These are phyloP conservation scores for Babyrousa celebensis DNA, from an alignment of 2,797 vertebrate species.

Conservation along the genomic window DNA sequence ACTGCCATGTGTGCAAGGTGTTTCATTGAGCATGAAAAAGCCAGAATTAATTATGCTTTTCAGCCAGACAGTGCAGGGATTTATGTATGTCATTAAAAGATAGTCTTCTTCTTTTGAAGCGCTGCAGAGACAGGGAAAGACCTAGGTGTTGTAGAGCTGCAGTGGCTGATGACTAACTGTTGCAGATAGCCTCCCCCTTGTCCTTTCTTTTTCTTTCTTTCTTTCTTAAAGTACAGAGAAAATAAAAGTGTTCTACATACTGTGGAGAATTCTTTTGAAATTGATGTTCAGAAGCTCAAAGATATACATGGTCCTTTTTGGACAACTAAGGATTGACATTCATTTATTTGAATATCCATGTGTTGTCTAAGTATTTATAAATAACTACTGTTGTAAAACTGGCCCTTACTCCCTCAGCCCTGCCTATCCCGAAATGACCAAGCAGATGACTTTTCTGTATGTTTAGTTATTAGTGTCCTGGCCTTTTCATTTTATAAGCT, in stretches of 20 bases:
- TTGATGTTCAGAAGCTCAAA: background rate
- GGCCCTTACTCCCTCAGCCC: background rate
- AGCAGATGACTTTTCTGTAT: background rate
- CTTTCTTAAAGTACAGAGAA: constrained; percentile 73
- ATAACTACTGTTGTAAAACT: background rate
- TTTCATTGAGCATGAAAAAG: constrained; percentile 80
- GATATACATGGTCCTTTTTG: background rate
- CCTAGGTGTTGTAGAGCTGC: constrained; percentile 85
- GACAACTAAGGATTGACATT: background rate
- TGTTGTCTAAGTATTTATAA: background rate
- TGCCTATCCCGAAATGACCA: background rate
- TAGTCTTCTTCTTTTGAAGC: constrained; percentile 66
- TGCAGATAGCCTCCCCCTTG: constrained; percentile 87
- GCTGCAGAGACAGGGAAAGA: constrained; percentile 80
- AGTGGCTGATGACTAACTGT: constrained; percentile 91
- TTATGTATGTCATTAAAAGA: constrained; percentile 78
- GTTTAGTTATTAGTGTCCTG: background rate
- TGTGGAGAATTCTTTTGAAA: constrained; percentile 73
- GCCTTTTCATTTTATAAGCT: constrained; percentile 15
- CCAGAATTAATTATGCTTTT: constrained; percentile 77
- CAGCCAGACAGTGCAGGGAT: background rate
- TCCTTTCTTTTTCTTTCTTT: constrained; percentile 70
- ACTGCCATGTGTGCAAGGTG: constrained; percentile 31
- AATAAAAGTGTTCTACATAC: constrained; percentile 82
- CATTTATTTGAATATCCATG: constrained; percentile 25